phyloP scores from a whole-genome alignment of 2,888 invertebrate genomes.

The Dryobota labecula region DNA sequence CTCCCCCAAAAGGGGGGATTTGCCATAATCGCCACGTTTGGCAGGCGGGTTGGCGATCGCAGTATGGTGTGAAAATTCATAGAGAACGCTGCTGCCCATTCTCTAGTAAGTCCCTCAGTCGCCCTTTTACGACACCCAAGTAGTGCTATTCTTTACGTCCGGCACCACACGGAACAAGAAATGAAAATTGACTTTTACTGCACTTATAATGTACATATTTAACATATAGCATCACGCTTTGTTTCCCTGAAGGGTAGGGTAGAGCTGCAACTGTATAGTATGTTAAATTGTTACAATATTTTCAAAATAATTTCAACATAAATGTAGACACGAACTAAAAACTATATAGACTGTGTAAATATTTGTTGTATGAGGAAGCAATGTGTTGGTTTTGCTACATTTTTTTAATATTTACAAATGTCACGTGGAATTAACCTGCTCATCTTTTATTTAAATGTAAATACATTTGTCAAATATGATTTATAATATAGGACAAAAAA shows the following conservation, averaged over 20 bases:
- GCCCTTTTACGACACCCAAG: too few species aligned
- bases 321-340: not conserved
- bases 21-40: too few species aligned
- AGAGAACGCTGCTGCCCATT: too few species aligned
- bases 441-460: conserved; percentile 8
- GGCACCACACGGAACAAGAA: too few species aligned
- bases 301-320: not conserved
- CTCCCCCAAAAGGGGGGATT: too few species aligned
- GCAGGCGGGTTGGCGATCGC: too few species aligned
- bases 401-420: conserved; percentile 1
- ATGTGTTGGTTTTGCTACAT: not conserved
- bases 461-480: conserved; percentile 14
- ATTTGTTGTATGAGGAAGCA: conserved; percentile 9
- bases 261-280: not conserved
- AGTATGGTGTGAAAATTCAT: too few species aligned
- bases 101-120: too few species aligned
- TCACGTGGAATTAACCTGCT: not conserved
- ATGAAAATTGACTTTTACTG: not conserved
- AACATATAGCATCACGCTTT: not conserved
- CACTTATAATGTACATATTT: not conserved
- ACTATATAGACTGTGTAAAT: conserved; percentile 22
- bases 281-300: not conserved
- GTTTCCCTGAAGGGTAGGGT: not conserved
- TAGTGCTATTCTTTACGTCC: too few species aligned
- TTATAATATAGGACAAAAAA: not conserved